A percentile compares a stretch with the other conserved stretches of the same genome.
These are phyloP conservation scores for Hyposmocoma kahamanoa DNA, from an alignment of 1,140 invertebrate species.

Conservation along the genomic window DNA sequence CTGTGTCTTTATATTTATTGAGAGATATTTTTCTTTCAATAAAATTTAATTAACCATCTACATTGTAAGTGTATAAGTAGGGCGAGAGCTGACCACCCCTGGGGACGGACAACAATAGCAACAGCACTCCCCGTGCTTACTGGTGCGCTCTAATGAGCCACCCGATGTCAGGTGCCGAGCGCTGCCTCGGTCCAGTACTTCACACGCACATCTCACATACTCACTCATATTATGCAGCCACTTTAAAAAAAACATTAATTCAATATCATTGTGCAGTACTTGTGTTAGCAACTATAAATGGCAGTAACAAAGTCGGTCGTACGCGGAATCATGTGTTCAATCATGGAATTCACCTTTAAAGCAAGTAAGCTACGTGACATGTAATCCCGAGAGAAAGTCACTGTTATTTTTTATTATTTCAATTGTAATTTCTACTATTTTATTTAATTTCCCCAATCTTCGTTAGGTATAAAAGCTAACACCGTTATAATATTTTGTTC, in stretches of 20 bases:
- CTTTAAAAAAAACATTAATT: neutral
- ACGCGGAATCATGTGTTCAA: constrained; percentile 61
- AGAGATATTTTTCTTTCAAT: no score
- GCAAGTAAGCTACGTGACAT: constrained; percentile 51
- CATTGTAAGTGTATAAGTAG: constrained; percentile 54
- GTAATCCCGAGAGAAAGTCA: constrained; percentile 14
- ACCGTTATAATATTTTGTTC: constrained; percentile 39
- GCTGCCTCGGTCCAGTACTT: constrained; percentile 28
- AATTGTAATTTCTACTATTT: constrained; percentile 14
- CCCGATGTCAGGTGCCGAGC: constrained; percentile 35
- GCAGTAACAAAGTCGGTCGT: constrained; percentile 60
- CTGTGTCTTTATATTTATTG: no score
- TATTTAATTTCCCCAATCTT: constrained; percentile 19
- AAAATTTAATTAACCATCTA: no score
- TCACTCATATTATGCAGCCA: constrained; percentile 20
- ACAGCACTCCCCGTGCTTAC: constrained; percentile 45
- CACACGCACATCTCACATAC: constrained; percentile 28
- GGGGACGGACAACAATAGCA: constrained; percentile 65
- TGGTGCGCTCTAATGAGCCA: constrained; percentile 63
- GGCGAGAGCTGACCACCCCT: constrained; percentile 45
- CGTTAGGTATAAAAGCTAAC: neutral
- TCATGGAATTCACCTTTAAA: constrained; percentile 70
- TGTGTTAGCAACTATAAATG: constrained; percentile 34
- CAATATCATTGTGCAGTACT: constrained; percentile 6
- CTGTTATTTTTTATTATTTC: constrained; percentile 8